Conservation (phyloP, 2,113 vertebrate species). For the Aramus guarauna region DNA sequence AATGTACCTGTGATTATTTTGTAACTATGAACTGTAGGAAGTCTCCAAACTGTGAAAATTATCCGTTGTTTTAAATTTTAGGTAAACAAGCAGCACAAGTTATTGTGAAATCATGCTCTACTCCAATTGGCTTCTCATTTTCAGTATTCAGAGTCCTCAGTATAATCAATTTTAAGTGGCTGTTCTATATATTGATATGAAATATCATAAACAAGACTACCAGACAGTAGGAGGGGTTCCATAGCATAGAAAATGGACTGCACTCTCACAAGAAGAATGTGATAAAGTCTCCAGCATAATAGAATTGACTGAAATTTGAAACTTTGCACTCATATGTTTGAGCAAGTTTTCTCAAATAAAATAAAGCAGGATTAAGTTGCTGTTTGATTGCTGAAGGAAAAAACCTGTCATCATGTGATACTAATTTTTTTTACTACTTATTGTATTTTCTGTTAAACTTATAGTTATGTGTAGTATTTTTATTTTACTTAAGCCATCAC, state of each 20-base stretch:
- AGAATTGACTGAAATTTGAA: not conserved
- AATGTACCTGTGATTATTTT: not conserved
- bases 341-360: not conserved
- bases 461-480: not conserved
- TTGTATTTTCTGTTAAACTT: not conserved
- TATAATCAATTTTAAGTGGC: not conserved
- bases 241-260: not conserved
- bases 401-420: not conserved
- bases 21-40: not conserved
- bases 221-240: not conserved
- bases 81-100: not conserved
- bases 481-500: constrained; percentile 71
- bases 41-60: not conserved
- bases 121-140: not conserved
- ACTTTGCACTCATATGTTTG: not conserved
- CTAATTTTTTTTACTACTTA: not conserved
- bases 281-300: not conserved
- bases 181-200: not conserved
- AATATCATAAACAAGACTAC: not conserved
- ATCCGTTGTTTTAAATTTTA: not conserved
- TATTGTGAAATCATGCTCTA: not conserved
- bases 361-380: not conserved
- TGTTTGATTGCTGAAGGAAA: not conserved
- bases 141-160: not conserved
- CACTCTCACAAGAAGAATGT: not conserved